phyloP scores from a whole-genome alignment of 2,797 vertebrate species.

The Uromys caudimaculatus region DNA sequence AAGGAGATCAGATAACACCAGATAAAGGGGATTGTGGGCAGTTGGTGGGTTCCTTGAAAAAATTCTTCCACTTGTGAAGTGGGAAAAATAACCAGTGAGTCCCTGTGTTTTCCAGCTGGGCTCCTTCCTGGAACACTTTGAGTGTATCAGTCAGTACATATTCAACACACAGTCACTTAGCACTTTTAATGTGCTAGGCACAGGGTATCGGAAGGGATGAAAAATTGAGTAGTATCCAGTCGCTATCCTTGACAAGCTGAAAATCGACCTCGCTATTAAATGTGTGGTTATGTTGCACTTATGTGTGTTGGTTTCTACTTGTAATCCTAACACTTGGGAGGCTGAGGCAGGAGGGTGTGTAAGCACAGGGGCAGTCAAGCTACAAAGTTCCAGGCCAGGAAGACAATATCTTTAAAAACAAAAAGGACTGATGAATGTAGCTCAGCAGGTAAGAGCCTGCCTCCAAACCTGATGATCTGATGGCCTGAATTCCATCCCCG shows the following conservation, averaged over 20 bases:
- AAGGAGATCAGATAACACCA: conserved; percentile 72
- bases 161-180: background rate
- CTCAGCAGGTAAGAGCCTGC: background rate
- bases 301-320: background rate
- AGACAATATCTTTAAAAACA: background rate
- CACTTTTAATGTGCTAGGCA: background rate
- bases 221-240: conserved; percentile 30
- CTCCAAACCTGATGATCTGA: background rate
- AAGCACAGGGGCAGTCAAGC: background rate
- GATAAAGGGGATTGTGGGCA: conserved; percentile 35
- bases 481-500: background rate
- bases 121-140: background rate
- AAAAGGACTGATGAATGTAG: background rate
- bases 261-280: conserved; percentile 38
- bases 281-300: background rate
- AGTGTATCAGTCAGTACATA: background rate
- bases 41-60: conserved; percentile 49
- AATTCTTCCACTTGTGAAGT: background rate
- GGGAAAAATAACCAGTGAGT: conserved; percentile 46
- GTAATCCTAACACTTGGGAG: background rate
- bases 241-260: conserved; percentile 47
- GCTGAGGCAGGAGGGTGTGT: background rate
- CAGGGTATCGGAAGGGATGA: conserved; percentile 19
- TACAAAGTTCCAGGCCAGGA: background rate
- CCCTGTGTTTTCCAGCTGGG: conserved; percentile 29